phyloP scores from a whole-genome alignment of 2,113 vertebrate species.

The Hemichromis elongatus region DNA sequence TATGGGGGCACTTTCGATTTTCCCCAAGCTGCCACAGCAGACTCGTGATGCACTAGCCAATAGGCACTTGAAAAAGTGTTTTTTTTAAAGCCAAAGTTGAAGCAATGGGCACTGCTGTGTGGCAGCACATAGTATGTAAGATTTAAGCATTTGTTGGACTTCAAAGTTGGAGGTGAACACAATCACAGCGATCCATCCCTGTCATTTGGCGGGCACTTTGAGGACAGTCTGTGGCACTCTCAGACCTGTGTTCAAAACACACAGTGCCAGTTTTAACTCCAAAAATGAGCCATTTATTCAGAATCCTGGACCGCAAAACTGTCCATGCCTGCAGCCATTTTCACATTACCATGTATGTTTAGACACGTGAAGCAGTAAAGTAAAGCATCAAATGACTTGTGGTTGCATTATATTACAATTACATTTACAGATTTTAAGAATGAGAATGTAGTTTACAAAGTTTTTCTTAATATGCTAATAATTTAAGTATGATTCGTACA shows the following conservation, averaged over 20 bases:
- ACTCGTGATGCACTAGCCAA: slow-evolving; percentile 1
- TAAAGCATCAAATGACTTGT: not conserved
- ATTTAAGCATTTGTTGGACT: slow-evolving; percentile 24
- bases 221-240: not conserved
- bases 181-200: slow-evolving; percentile 24
- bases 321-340: not conserved
- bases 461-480: not conserved
- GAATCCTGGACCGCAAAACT: not conserved
- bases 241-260: not conserved
- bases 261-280: not conserved
- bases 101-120: not conserved
- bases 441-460: not conserved
- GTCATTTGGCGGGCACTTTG: slow-evolving; percentile 4
- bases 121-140: not conserved
- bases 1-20: slow-evolving; percentile 16
- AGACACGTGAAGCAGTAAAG: not conserved
- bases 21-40: not conserved
- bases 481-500: not conserved
- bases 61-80: not conserved
- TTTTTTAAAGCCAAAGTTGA: not conserved
- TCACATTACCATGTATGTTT: not conserved
- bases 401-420: not conserved
- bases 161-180: not conserved
- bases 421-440: not conserved
- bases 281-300: not conserved